A percentile compares a stretch with the other conserved stretches of the same genome.
Conservation (phyloP, 2,113 vertebrate genomes). For the mouse (Mus musculus) region DNA sequence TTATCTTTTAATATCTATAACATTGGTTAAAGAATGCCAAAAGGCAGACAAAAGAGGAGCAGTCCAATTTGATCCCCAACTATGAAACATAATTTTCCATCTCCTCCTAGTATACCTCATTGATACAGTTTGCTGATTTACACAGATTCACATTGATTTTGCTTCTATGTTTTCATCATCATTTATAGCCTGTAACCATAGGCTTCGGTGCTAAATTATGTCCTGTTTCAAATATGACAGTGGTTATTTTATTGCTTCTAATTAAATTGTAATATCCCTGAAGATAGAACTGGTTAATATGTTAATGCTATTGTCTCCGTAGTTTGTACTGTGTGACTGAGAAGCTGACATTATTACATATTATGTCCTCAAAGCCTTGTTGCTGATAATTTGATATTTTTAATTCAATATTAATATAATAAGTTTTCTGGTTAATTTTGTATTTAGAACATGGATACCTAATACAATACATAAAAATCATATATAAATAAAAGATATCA, state of each 20-base stretch:
- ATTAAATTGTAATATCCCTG: constrained; percentile 58
- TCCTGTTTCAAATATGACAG: constrained; percentile 44
- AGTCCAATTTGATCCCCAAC: constrained; percentile 29
- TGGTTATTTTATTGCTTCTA: constrained; percentile 43
- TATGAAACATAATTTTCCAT: constrained; percentile 52
- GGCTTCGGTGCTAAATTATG: constrained; percentile 56
- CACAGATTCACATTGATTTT: constrained; percentile 66
- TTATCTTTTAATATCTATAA: constrained; percentile 18
- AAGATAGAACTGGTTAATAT: constrained; percentile 51
- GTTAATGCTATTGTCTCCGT: background rate
- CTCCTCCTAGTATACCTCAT: background rate
- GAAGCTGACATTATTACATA: background rate
- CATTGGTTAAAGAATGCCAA: constrained; percentile 41
- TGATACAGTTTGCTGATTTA: constrained; percentile 53
- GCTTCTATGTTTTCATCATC: constrained; percentile 34
- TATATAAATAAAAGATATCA: background rate
- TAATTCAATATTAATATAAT: constrained; percentile 24
- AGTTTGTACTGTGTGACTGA: background rate
- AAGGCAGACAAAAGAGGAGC: background rate
- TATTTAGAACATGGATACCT: background rate
- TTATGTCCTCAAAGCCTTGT: background rate
- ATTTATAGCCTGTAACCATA: constrained; percentile 46
- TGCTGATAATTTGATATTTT: background rate
- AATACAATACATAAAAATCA: background rate
- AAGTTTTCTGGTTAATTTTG: background rate